phyloP scores from a whole-genome alignment of 92 coral and sea anemone genomes.

The Parazoanthus atlanticus region DNA sequence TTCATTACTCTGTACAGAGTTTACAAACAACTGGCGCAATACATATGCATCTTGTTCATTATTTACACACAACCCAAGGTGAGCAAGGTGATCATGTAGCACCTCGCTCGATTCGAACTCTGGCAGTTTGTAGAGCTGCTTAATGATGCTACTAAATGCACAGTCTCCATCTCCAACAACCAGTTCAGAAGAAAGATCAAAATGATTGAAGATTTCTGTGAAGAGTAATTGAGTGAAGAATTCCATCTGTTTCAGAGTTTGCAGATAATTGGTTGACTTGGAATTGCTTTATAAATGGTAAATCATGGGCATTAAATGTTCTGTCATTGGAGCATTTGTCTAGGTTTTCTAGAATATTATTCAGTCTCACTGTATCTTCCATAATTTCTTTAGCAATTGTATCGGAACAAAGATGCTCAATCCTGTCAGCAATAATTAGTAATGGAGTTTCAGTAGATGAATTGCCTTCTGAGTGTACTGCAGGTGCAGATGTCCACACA shows the following conservation, averaged over 20 bases:
- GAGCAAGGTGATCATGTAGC: too few relatives aligned
- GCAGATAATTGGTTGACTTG: too few relatives aligned
- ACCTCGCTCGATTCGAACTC: neutral
- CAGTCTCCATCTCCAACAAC: constrained; percentile 61
- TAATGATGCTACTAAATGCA: constrained; percentile 42
- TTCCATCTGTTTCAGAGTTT: too few relatives aligned
- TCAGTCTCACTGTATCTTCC: neutral
- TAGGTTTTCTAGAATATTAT: neutral
- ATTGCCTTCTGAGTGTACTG: too few relatives aligned
- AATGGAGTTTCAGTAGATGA: too few relatives aligned
- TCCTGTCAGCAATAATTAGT: neutral
- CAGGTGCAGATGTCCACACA: neutral
- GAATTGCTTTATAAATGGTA: neutral
- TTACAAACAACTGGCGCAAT: constrained; percentile 45
- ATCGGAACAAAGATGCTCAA: constrained; percentile 14
- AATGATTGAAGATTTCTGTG: constrained; percentile 28
- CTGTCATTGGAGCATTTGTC: constrained; percentile 7
- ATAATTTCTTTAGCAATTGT: constrained; percentile 13
- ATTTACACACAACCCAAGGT: neutral
- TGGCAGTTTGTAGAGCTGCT: constrained; percentile 21
- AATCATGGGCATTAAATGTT: constrained; percentile 3
- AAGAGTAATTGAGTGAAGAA: too few relatives aligned
- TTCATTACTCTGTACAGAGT: constrained; percentile 20
- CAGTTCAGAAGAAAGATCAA: constrained; percentile 4
- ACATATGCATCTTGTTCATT: constrained; percentile 12